Percentiles rank a stretch among this genome's conserved stretches.
Evolutionary conservation across 2,797 vertebrate genomes (phyloP).

Genomic region (Aratinga solstitialis): DNA sequence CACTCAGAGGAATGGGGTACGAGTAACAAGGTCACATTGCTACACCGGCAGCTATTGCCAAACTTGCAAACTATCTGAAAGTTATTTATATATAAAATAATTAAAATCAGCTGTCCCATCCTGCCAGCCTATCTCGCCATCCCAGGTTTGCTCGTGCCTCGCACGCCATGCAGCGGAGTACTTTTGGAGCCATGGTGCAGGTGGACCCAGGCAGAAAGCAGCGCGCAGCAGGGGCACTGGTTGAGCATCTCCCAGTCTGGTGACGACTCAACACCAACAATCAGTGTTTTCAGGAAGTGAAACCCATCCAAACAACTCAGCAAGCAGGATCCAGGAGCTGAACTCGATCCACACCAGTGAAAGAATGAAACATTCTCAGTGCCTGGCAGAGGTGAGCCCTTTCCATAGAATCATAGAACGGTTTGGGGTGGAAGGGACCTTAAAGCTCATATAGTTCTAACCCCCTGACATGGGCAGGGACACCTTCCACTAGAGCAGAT

Average conservation of each 20-base stretch:
- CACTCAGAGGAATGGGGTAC: conserved; percentile 47
- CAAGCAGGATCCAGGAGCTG: not conserved
- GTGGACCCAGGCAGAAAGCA: accelerated
- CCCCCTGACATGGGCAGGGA: not conserved
- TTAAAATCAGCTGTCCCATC: conserved; percentile 57
- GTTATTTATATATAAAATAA: conserved; percentile 68
- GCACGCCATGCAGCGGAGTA: not conserved
- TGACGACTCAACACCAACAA: not conserved
- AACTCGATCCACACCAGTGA: not conserved
- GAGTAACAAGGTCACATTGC: conserved; percentile 65
- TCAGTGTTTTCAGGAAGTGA: not conserved
- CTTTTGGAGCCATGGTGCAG: not conserved
- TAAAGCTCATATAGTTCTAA: not conserved
- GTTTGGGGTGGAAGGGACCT: not conserved
- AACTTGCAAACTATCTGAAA: conserved; percentile 54
- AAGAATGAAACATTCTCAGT: not conserved
- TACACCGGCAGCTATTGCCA: conserved; percentile 29
- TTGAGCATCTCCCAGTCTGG: not conserved
- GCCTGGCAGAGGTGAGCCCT: not conserved
- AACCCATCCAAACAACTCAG: conserved; percentile 4
- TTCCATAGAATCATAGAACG: not conserved
- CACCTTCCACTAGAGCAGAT: not conserved
- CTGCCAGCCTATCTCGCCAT: not conserved
- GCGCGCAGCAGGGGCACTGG: not conserved
- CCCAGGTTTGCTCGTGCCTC: not conserved